phyloP scores from a whole-genome alignment of 2,113 vertebrate genomes.

The Rhadina sibilatrix region DNA sequence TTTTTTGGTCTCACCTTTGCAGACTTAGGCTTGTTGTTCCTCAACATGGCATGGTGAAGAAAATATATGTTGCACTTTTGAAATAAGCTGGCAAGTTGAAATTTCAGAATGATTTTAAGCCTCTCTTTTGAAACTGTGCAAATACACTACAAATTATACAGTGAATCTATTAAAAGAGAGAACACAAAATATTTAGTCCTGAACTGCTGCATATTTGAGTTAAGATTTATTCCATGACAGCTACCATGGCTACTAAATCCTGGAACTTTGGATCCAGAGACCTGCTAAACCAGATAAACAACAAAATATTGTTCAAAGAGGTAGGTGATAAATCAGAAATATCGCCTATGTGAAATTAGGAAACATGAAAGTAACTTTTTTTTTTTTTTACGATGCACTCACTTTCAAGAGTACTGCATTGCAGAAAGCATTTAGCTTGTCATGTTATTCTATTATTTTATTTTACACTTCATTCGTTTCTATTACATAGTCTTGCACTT shows the following conservation, averaged over 20 bases:
- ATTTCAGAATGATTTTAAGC: background rate
- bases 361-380: conserved; percentile 25
- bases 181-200: background rate
- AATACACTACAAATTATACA: background rate
- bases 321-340: background rate
- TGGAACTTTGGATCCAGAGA: background rate
- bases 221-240: background rate
- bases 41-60: background rate
- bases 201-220: background rate
- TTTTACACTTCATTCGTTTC: conserved; percentile 75
- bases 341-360: conserved; percentile 35
- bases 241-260: background rate
- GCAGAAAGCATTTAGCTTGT: conserved; percentile 58
- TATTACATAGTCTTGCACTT: conserved; percentile 61
- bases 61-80: background rate
- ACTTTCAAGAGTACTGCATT: conserved; percentile 36
- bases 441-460: conserved; percentile 70
- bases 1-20: background rate
- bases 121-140: background rate
- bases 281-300: background rate
- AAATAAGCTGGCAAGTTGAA: background rate
- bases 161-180: background rate
- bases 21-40: background rate
- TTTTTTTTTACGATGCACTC: conserved; percentile 10
- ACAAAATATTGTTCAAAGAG: background rate